Base-by-base conservation (phyloP, 2,888 invertebrate species). In the Caenorhabditis sulstoni region DNA sequence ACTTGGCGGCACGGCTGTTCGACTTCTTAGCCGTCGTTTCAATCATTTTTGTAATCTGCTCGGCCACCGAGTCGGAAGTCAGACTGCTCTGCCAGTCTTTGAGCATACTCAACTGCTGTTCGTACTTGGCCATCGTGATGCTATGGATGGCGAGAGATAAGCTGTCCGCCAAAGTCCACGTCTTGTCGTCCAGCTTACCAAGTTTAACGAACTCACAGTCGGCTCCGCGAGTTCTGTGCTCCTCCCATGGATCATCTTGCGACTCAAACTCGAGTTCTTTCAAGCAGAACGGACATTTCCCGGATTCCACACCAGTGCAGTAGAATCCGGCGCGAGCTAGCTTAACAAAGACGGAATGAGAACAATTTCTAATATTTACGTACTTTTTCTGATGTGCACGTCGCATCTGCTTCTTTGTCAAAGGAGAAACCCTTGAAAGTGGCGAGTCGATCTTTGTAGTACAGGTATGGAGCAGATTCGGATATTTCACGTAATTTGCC, bases 221-320 rank as follows among this genome's bases (percentile, higher is more conserved):
- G 1, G 20, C 12, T 35, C 71, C 41, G 5, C 75, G 75, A 18
- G 61, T 61, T 14, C 18, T 45, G 55, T 82, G 82, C 49, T 82
- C 82, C 14, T 53, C 57, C 82, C 82, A 82, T 18, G 82, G 81
- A 49, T 82, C 79, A 35, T 82, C 82, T 41, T 71, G 70, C 18
- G 66, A 47, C 16, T 82, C 82, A 44, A 82, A 82, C 12, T 62
- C 59, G 37, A 82, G 59, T n/a, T 78, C 79, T 58, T 79, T 81
- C 7, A 49, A n/a, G 58, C 82, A 82, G 35, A 82, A 82, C 20
- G 73, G 57, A 39, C 82, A 82, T 20, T 61, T 59, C 0, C 59
- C 82, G 8, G 64, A 49, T 16, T 35, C 35, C 0, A 47, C 41
- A 12, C 59, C 71, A 7, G 81, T 79, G 52, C 47, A 64, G 11